Evolutionary conservation across 1,140 invertebrate species (phyloP), one percentile per base, ranked within the genome.

Genomic region (Zaprionus capensis): DNA sequence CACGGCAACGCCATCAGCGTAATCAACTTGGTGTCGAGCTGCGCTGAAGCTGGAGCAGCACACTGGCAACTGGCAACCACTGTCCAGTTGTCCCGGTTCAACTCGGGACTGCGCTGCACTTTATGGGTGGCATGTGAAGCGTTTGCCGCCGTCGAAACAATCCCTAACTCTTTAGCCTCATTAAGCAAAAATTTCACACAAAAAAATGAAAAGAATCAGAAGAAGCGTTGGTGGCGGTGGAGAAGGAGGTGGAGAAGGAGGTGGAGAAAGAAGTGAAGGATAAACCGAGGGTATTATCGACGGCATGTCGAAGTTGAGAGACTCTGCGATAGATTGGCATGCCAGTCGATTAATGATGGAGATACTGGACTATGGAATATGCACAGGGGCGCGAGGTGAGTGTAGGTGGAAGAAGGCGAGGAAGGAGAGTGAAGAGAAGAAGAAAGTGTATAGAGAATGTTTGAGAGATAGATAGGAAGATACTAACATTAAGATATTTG

Each of bases 1-100:
- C 85, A 88, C 85, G 81, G 85, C 85, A 88, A 88, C 85, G 85
- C 85, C 85, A 88, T 88, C 85, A 88, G 85, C 76, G 85, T 88
- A 88, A 88, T 88, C 85, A 88, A 88, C 85, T 90, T 80, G 65
- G 81, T 90, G 78, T 90, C 85, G 81, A 80, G 81, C 76, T 53
- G 22, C 38, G 22, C 38, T 24, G 38, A 34, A 41, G 53, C n/a
- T 61, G 58, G 31, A 65, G 64, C 36, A 65, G 76, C 58, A 55
- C 58, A 58, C 65, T 57, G 24, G 46, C 46, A 20, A 22, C 65
- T 64, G 61, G n/a, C n/a, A n/a, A 46, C 59, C 57, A 55, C 76
- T 58, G 49, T 24, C 46, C 62, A 36, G 55, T 24, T 67, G 46
- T 51, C 46, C 46, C 46, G 20, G 20, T 51, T 51, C 20, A 51